Evolutionary conservation across 1,140 invertebrate genomes (phyloP).

Genomic region (Achatina immaculata): DNA sequence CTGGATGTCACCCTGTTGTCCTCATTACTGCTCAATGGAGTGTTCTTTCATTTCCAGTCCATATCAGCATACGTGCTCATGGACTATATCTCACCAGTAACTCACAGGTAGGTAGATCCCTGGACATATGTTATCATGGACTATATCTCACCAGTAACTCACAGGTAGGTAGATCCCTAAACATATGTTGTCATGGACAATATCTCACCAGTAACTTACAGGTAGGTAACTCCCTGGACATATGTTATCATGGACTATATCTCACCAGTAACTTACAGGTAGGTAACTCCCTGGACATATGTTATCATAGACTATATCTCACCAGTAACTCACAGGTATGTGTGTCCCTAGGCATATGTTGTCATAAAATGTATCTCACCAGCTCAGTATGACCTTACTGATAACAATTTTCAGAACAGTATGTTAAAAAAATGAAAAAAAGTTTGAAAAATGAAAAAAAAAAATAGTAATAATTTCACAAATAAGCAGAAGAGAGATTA

Average conservation of each 20-base stretch:
- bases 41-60: conserved; percentile 90
- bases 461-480: too few species aligned
- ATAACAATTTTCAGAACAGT: too few species aligned
- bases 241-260: conserved; percentile 90
- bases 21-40: conserved; percentile 81
- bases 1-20: conserved; percentile 75
- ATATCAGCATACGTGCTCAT: conserved; percentile 88
- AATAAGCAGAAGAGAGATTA: too few species aligned
- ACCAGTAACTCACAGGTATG: conserved; percentile 87
- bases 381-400: too few species aligned
- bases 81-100: conserved; percentile 88
- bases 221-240: conserved; percentile 76
- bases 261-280: conserved; percentile 89
- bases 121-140: conserved; percentile 89
- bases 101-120: conserved; percentile 79
- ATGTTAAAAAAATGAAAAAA: too few species aligned
- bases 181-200: conserved; percentile 89
- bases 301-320: conserved; percentile 88
- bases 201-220: conserved; percentile 88
- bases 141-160: conserved; percentile 88
- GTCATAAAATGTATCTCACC: conserved; percentile 89
- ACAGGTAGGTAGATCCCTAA: conserved; percentile 78
- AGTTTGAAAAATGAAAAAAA: too few species aligned
- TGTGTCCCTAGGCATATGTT: conserved; percentile 78
- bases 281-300: conserved; percentile 75